Percentiles rank a stretch among this genome's conserved stretches.
Conservation (phyloP, 2,113 vertebrate genomes). For the Nothobranchius kuhntae region DNA sequence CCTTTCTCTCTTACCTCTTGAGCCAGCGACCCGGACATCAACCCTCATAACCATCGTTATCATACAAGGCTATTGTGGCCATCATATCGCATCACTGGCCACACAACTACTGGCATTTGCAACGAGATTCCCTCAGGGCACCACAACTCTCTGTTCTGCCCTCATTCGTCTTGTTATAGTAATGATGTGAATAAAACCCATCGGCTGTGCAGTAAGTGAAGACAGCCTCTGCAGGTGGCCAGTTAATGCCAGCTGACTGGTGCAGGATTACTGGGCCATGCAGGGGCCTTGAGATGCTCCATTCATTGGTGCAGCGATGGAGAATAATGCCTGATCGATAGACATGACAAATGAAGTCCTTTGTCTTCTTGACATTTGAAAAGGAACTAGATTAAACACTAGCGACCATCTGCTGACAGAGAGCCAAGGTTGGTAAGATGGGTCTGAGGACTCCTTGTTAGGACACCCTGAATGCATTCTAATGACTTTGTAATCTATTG, state of each 20-base stretch:
- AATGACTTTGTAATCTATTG: conserved; percentile 29
- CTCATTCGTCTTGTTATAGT: conserved; percentile 63
- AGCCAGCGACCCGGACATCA: conserved; percentile 40
- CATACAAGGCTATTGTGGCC: conserved; percentile 47
- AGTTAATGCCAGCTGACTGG: conserved; percentile 54
- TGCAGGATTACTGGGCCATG: conserved; percentile 29
- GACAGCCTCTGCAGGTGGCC: conserved; percentile 38
- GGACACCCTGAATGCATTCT: conserved; percentile 19
- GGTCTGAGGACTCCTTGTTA: conserved; percentile 33
- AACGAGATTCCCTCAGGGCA: conserved; percentile 47
- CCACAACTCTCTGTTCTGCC: conserved; percentile 18
- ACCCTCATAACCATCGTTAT: conserved; percentile 52
- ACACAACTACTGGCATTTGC: conserved; percentile 50
- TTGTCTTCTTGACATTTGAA: conserved; percentile 74
- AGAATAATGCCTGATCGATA: conserved; percentile 66
- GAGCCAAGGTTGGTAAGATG: conserved; percentile 32
- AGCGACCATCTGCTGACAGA: conserved; percentile 52
- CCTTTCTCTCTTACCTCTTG: conserved; percentile 41
- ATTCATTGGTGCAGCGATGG: conserved; percentile 18
- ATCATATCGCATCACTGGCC: conserved; percentile 53
- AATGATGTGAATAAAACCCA: conserved; percentile 50
- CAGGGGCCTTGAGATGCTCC: conserved; percentile 42
- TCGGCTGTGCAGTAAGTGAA: conserved; percentile 37
- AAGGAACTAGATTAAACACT: conserved; percentile 70
- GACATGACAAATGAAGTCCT: conserved; percentile 70